Conservation (phyloP, 2,113 vertebrate genomes). For the Riparia riparia region DNA sequence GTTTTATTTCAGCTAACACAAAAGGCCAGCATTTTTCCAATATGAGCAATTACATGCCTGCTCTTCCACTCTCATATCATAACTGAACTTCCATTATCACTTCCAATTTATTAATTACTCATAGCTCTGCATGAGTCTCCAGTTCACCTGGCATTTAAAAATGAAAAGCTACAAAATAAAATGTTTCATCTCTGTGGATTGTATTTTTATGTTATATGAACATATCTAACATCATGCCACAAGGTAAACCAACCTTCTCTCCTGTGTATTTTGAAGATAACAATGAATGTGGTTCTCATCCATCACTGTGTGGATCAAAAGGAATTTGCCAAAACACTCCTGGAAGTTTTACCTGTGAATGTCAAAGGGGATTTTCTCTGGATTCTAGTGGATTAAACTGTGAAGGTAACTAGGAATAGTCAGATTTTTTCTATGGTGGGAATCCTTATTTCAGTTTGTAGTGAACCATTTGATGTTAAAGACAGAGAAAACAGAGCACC, state of each 20-base stretch:
- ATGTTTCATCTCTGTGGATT: neutral
- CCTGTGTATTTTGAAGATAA: conserved; percentile 76
- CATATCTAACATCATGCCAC: neutral
- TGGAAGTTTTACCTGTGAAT: conserved; percentile 87
- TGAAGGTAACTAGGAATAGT: conserved; percentile 74
- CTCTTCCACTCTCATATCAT: neutral
- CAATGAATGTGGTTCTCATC: conserved; percentile 84
- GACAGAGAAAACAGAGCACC: neutral
- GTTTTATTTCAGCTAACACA: neutral
- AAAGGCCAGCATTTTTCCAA: neutral
- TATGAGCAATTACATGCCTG: neutral
- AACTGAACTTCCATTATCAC: neutral
- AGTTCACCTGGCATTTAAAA: neutral
- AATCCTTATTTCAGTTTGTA: neutral
- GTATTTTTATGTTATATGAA: neutral
- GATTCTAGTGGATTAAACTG: conserved; percentile 85
- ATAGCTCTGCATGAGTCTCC: neutral
- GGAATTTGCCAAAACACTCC: conserved; percentile 87
- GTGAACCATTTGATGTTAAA: neutral
- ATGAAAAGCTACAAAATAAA: neutral
- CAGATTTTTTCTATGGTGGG: neutral
- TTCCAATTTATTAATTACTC: neutral
- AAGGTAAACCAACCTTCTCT: neutral
- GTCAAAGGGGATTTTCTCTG: conserved; percentile 83
- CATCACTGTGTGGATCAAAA: conserved; percentile 80